Evolutionary conservation across 2,797 vertebrate species (phyloP), one percentile per base, ranked within the genome.

Genomic region (Dendrocincla tyrannina): DNA sequence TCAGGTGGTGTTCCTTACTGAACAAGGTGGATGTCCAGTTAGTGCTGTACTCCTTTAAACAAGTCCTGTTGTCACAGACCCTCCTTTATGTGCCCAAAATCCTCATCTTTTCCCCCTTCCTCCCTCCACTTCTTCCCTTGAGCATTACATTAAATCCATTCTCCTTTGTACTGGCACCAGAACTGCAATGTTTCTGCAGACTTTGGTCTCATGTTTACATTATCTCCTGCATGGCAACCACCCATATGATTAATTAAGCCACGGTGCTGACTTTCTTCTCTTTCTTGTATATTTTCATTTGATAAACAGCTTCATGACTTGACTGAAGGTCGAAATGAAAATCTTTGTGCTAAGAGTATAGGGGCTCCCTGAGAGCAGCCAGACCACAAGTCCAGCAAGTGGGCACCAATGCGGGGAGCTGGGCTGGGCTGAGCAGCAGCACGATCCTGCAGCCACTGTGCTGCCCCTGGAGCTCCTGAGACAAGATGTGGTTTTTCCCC

Each of bases 111-210:
- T 88, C 37, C 20, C 25, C 28, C 3, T 60, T 64, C 41, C 18
- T 78, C 52, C 41, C 27, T 81, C 44, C 2, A 4, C 37, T 58
- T 83, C 70, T 82, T 95, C 78, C 32, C 56, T 35, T 76, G 41
- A 69, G 53, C 11, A 2, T 41, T 64, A n/a, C 17, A 50, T 84
- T 72, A 63, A 88, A 67, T 73, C 47, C 20, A 1, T 73, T 89
- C 53, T 85, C 82, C 7, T 0, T 30, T 66, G 53, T 55, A 32
- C 28, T 53, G 68, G 58, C 69, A 94, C 14, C 35, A 41, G 56
- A 78, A 74, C 7, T 33, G 41, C 49, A 89, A 55, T 70, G 59
- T 73, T 87, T 93, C 78, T 91, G 79, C 47, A 32, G 46, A 28
- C 12, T 75, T 89, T 47, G 32, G 66, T 75, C 47, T 88, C 41